Evolutionary conservation across 2,888 invertebrate species (phyloP), one percentile per base, ranked within the genome.

Genomic region (Cotesia congregata): DNA sequence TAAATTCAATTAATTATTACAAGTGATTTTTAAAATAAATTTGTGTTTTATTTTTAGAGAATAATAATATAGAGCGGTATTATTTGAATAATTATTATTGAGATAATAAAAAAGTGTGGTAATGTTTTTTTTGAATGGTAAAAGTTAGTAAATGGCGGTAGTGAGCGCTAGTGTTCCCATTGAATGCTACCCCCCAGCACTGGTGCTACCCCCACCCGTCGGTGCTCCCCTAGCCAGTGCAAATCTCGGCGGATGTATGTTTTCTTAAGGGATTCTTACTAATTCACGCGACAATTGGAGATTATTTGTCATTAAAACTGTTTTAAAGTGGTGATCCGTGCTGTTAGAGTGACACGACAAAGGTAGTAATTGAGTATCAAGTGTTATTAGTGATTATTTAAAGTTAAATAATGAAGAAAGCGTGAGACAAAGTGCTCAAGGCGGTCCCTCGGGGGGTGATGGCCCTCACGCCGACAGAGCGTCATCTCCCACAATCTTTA

Each of bases 231-330:
- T 86, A 86, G 85, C 85, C 85, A 88, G 88, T 86, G 87, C 85
- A 88, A 88, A 88, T 88, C 88, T 88, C 88, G 85, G 85, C 86
- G 85, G 86, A 86, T 85, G 88, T 87, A 86, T 88, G 88, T 87
- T 88, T 88, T 88, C 87, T 86, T 88, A 86, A 86, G 87, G 86
- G 86, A 86, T 85, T 86, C 85, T 86, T 86, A 81, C 85, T 82
- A 80, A 86, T 83, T 83, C 84, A 86, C 86, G 86, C 85, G 85
- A 84, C 83, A 84, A 80, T 83, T 82, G 80, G 79, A 78, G 67
- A 78, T 68, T 81, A 78, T 72, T 80, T 76, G 81, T 79, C 74
- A 17, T 69, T n/a, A 59, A 50, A 76, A 80, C 79, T 82, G 78
- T 77, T 79, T 80, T 85, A 84, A 85, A 87, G 87, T 87, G 84